Percentiles rank a stretch among this genome's conserved stretches.
Conservation (phyloP, 2,888 invertebrate genomes). For the Parnassius smintheus region DNA sequence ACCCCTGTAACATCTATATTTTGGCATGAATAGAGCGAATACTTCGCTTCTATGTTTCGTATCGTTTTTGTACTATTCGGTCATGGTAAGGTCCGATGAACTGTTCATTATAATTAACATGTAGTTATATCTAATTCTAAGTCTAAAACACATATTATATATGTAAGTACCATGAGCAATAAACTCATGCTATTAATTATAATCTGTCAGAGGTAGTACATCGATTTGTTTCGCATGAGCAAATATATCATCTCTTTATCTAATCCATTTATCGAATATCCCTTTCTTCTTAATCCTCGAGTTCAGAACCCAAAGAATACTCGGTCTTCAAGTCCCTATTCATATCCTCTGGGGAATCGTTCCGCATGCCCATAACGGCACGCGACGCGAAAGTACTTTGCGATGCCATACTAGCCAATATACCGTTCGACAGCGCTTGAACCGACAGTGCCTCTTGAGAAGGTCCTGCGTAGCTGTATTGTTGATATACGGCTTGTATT, state of each 20-base stretch:
- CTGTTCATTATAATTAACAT: background rate
- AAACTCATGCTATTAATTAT: constrained; percentile 16
- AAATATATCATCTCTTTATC: background rate
- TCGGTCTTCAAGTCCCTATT: constrained; percentile 63
- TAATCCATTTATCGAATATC: background rate
- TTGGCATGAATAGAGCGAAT: constrained; percentile 37
- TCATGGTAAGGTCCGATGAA: constrained; percentile 14
- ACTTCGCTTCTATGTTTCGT: constrained; percentile 43
- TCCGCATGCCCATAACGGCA: constrained; percentile 50
- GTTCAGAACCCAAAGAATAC: constrained; percentile 65
- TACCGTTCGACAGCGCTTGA: constrained; percentile 72
- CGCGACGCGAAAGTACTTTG: constrained; percentile 59
- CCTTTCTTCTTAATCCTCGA: constrained; percentile 54
- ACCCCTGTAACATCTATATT: constrained; percentile 13
- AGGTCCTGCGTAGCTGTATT: constrained; percentile 73
- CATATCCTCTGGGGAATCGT: constrained; percentile 68
- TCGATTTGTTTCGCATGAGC: constrained; percentile 7
- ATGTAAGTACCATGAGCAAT: constrained; percentile 44
- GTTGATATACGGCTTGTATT: constrained; percentile 75
- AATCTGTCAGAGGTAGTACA: constrained; percentile 9
- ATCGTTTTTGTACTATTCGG: constrained; percentile 21
- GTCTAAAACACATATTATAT: constrained; percentile 36
- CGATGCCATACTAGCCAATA: constrained; percentile 68
- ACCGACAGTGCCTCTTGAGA: constrained; percentile 72
- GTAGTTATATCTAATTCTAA: background rate